Conservation (phyloP, 2,113 vertebrate species). For the Scalopus aquaticus region DNA sequence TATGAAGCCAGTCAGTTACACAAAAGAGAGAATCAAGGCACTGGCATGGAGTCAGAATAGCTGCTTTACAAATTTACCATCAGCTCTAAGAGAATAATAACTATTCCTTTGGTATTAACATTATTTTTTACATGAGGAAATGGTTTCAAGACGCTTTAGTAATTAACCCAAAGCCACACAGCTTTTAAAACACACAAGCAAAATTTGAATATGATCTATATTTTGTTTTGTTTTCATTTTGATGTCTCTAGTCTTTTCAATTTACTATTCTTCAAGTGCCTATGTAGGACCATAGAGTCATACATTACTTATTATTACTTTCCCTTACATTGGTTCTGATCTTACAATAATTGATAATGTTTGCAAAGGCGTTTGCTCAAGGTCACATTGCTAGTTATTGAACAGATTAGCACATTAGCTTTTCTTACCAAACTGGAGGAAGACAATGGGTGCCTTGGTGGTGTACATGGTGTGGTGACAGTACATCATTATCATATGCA, state of each 20-base stretch:
- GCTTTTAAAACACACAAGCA: not conserved
- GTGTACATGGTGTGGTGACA: too few relatives aligned
- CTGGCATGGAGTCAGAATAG: not conserved
- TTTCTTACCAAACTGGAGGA: not conserved
- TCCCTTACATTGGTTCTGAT: not conserved
- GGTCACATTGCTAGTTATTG: not conserved
- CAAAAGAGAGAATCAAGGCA: not conserved
- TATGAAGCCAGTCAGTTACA: not conserved
- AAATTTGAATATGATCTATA: not conserved
- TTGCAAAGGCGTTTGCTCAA: not conserved
- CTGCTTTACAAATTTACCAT: too few relatives aligned
- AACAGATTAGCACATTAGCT: not conserved
- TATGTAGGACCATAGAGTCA: not conserved
- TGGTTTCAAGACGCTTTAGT: not conserved
- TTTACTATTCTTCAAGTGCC: not conserved
- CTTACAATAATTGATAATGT: not conserved
- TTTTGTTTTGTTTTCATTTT: not conserved
- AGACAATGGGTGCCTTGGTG: too few relatives aligned
- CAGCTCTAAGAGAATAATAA: not conserved
- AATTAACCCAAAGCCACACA: not conserved
- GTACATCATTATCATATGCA: too few relatives aligned
- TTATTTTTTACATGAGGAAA: not conserved
- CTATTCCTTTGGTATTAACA: not conserved
- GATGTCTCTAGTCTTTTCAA: not conserved
- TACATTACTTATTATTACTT: not conserved